Conservation (phyloP, 2,888 invertebrate genomes). For the Rhagophthalmus giganteus region DNA sequence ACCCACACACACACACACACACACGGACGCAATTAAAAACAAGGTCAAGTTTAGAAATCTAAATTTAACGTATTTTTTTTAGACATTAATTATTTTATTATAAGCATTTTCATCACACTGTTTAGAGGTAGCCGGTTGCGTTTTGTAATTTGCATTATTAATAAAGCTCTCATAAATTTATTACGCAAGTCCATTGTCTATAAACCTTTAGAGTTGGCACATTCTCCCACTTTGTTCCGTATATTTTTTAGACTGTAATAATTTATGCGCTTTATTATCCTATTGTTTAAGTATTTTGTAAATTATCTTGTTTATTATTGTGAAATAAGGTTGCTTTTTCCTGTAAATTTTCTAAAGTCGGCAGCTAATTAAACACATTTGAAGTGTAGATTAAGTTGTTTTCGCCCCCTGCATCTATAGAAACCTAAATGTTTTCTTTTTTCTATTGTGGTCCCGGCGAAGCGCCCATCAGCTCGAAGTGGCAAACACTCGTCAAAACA, state of each 20-base stretch:
- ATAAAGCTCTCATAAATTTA: constrained; percentile 28
- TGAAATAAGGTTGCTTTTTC: constrained; percentile 27
- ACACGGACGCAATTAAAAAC: constrained; percentile 1
- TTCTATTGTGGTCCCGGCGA: constrained; percentile 4
- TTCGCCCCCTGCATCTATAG: constrained; percentile 6
- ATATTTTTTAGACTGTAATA: constrained; percentile 30
- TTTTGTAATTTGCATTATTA: constrained; percentile 22
- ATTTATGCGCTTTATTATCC: constrained; percentile 30
- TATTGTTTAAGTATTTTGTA: constrained; percentile 28
- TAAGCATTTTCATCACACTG: constrained; percentile 12
- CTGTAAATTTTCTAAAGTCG: constrained; percentile 16
- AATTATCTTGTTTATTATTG: constrained; percentile 25
- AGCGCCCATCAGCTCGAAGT: constrained; percentile 6
- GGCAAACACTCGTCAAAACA: constrained; percentile 13
- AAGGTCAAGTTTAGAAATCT: constrained; percentile 27
- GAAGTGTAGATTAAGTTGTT: constrained; percentile 5
- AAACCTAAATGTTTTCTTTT: constrained; percentile 7
- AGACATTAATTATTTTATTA: constrained; percentile 8
- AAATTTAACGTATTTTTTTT: constrained; percentile 8
- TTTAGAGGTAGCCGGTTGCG: constrained; percentile 7
- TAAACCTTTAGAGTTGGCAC: constrained; percentile 25
- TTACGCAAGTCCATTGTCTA: constrained; percentile 28
- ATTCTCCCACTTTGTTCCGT: constrained; percentile 29
- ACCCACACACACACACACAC: too few relatives aligned
- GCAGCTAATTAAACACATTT: constrained; percentile 10